Conservation (phyloP, 1,140 invertebrate genomes). For the Centruroides vittatus region DNA sequence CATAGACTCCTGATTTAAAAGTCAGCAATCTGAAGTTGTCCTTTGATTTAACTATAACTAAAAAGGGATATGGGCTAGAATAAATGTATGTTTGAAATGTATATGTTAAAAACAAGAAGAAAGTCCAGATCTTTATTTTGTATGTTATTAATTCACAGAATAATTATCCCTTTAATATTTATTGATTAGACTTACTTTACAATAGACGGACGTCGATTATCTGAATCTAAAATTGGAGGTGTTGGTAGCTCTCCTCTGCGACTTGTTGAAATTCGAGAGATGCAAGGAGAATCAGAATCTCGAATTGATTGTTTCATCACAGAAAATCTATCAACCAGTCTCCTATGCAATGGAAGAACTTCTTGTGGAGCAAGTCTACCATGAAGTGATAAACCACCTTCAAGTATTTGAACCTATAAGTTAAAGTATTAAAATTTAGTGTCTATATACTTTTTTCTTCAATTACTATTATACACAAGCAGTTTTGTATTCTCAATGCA, state of each 20-base stretch:
- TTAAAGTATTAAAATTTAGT: not conserved
- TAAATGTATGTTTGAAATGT: too few relatives aligned
- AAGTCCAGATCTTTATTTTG: too few relatives aligned
- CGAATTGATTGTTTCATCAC: conserved; percentile 36
- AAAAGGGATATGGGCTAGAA: too few relatives aligned
- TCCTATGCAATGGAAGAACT: conserved; percentile 71
- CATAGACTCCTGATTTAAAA: too few relatives aligned
- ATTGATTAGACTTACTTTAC: conserved; percentile 42
- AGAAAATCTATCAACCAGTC: conserved; percentile 67
- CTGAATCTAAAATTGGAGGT: conserved; percentile 13
- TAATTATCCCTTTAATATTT: too few relatives aligned
- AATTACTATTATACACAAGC: too few relatives aligned
- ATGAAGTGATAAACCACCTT: conserved; percentile 62
- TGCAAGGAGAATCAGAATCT: conserved; percentile 12
- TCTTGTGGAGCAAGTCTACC: conserved; percentile 62
- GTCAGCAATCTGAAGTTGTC: too few relatives aligned
- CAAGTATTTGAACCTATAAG: conserved; percentile 43
- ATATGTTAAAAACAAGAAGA: too few relatives aligned
- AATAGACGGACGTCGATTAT: conserved; percentile 39
- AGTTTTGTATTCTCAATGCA: too few relatives aligned
- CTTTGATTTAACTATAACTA: too few relatives aligned
- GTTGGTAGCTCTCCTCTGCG: conserved; percentile 17
- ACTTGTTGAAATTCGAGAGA: conserved; percentile 12
- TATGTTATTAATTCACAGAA: too few relatives aligned
- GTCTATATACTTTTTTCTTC: too few relatives aligned